A percentile compares a stretch with the other conserved stretches of the same genome.
These are phyloP conservation scores for Antigone vipio DNA, from an alignment of 2,113 vertebrate genomes.

Conservation along the genomic window DNA sequence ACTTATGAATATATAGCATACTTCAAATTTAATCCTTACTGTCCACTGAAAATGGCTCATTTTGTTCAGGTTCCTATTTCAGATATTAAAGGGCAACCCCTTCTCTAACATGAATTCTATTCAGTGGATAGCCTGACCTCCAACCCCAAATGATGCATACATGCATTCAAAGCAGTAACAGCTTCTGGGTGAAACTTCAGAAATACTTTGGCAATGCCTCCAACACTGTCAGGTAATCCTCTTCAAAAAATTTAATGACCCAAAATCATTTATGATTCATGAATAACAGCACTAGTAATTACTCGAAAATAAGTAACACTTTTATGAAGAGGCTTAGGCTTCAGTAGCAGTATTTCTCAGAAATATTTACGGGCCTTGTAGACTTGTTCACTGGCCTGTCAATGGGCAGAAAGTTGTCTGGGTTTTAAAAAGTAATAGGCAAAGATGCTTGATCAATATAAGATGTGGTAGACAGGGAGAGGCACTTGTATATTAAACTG, in stretches of 20 bases:
- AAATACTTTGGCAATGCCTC: neutral
- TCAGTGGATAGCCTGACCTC: neutral
- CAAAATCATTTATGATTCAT: neutral
- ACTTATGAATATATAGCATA: neutral
- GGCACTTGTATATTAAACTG: too few species aligned
- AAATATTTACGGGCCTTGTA: too few species aligned
- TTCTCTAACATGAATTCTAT: neutral
- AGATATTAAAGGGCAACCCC: neutral
- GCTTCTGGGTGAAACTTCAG: neutral
- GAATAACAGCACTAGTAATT: neutral
- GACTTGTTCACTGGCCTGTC: too few species aligned
- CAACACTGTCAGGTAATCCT: neutral
- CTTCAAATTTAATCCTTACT: neutral
- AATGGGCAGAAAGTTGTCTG: too few species aligned
- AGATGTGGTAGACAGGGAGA: too few species aligned
- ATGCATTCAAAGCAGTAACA: neutral
- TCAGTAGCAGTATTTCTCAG: too few species aligned
- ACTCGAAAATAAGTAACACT: too few species aligned
- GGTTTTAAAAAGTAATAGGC: too few species aligned
- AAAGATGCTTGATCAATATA: too few species aligned
- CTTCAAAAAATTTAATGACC: neutral
- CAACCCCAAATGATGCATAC: neutral
- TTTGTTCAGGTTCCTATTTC: neutral
- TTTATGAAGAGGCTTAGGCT: too few species aligned
- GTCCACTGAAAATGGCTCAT: neutral